Percentiles rank a stretch among this genome's conserved stretches.
Conservation (phyloP, 2,113 vertebrate species). For the Oreochromis tanganicae region DNA sequence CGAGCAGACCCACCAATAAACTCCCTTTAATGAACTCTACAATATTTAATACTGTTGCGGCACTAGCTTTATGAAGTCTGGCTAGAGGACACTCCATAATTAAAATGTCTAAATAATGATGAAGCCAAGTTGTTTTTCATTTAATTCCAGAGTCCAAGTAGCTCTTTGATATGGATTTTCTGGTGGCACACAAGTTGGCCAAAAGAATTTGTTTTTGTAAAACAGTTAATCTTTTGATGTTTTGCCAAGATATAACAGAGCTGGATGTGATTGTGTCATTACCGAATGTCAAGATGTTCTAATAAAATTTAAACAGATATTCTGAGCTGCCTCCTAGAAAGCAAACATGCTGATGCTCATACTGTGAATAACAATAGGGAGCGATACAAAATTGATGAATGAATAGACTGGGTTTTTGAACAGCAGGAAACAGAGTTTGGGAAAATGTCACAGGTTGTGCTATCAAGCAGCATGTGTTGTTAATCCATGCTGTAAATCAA, state of each 20-base stretch:
- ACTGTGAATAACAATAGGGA: neutral
- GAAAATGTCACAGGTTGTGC: neutral
- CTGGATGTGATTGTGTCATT: neutral
- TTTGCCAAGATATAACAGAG: neutral
- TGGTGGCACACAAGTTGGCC: neutral
- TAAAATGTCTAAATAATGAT: constrained; percentile 57
- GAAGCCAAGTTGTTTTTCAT: constrained; percentile 34
- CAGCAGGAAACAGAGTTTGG: neutral
- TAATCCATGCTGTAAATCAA: neutral
- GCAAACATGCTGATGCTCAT: neutral
- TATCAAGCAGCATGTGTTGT: neutral
- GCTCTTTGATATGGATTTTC: constrained; percentile 2
- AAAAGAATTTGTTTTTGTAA: neutral
- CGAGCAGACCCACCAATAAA: constrained; percentile 47
- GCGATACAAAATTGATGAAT: neutral
- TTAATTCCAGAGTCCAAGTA: constrained; percentile 10
- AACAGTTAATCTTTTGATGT: neutral
- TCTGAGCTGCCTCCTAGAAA: neutral
- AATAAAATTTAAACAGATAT: neutral
- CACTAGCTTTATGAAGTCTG: constrained; percentile 46
- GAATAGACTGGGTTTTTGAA: neutral
- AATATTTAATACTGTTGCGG: constrained; percentile 42
- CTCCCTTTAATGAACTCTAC: constrained; percentile 53
- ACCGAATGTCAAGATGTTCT: neutral
- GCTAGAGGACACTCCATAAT: constrained; percentile 43